Percentiles rank a stretch among this genome's conserved stretches.
These are phyloP conservation scores for Neodiprion lecontei DNA, from an alignment of 1,140 invertebrate species.

Conservation along the genomic window DNA sequence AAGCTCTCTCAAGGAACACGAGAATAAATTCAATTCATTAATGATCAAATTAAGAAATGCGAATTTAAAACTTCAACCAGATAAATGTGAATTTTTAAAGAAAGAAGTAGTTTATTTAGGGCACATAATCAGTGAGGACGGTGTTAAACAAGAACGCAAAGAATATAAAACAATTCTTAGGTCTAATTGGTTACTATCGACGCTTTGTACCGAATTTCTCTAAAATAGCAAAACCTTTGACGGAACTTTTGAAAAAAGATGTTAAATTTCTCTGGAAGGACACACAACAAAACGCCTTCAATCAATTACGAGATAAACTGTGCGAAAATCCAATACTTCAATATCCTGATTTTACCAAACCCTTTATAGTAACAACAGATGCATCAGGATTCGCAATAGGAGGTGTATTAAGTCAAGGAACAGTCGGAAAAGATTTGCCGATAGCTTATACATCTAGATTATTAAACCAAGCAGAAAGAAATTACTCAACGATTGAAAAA, in stretches of 20 bases:
- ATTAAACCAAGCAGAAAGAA: constrained; percentile 33
- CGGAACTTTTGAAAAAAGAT: constrained; percentile 36
- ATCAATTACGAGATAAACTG: constrained; percentile 27
- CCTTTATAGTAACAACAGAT: constrained; percentile 16
- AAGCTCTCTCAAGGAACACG: constrained; percentile 49
- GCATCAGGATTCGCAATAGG: constrained; percentile 27
- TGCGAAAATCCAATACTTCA: constrained; percentile 8
- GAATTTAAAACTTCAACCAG: constrained; percentile 53
- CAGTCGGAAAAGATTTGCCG: constrained; percentile 17
- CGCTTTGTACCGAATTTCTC: constrained; percentile 40
- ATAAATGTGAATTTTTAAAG: constrained; percentile 58
- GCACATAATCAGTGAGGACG: constrained; percentile 50
- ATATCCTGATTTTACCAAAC: constrained; percentile 9
- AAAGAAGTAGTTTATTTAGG: constrained; percentile 59
- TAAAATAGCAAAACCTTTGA: constrained; percentile 35
- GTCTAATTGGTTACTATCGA: constrained; percentile 40
- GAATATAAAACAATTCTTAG: constrained; percentile 55
- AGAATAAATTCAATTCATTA: constrained; percentile 41
- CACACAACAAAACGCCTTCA: constrained; percentile 29
- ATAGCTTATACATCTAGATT: constrained; percentile 37
- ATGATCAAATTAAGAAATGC: constrained; percentile 43
- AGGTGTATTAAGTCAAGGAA: constrained; percentile 21
- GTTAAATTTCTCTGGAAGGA: constrained; percentile 31
- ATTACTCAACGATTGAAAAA: constrained; percentile 52
- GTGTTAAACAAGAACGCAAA: constrained; percentile 48